These are phyloP conservation scores for Chinchilla lanigera DNA, from an alignment of 2,113 vertebrate species.

Conservation along the genomic window DNA sequence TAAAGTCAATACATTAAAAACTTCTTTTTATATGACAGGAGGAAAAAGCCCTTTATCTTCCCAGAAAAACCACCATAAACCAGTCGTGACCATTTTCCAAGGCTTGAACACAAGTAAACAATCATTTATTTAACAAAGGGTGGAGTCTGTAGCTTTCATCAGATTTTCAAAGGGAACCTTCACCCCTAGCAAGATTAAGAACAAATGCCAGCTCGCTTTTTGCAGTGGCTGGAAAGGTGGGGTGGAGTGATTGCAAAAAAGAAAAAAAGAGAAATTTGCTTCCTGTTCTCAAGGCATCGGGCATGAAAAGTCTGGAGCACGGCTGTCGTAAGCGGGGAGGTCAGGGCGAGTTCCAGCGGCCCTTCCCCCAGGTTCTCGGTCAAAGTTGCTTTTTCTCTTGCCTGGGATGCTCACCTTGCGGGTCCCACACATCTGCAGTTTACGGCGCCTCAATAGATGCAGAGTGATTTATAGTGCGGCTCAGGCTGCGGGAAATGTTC, in stretches of 20 bases:
- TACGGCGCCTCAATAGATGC: slow-evolving; percentile 25
- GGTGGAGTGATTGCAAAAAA: not conserved
- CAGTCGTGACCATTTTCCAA: slow-evolving; percentile 53
- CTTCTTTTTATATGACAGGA: not conserved
- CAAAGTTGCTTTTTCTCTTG: not conserved
- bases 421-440: slow-evolving; percentile 49
- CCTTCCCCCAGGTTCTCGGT: slow-evolving; percentile 34
- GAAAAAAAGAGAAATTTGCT: slow-evolving; percentile 33
- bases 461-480: slow-evolving; percentile 80
- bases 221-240: not conserved
- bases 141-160: slow-evolving; percentile 71
- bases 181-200: slow-evolving; percentile 75
- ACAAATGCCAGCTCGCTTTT: slow-evolving; percentile 64
- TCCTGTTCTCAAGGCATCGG: not conserved
- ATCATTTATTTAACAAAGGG: slow-evolving; percentile 76
- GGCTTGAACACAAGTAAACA: slow-evolving; percentile 71
- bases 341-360: slow-evolving; percentile 23
- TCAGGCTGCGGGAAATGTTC: slow-evolving; percentile 56
- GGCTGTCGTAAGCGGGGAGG: not conserved
- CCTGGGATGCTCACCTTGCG: slow-evolving; percentile 40
- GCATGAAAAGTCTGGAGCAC: not conserved
- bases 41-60: slow-evolving; percentile 62
- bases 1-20: slow-evolving; percentile 28
- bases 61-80: slow-evolving; percentile 57
- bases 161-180: slow-evolving; percentile 79